Base-by-base conservation (phyloP, 2,113 vertebrate species). In the Cacatua alba region DNA sequence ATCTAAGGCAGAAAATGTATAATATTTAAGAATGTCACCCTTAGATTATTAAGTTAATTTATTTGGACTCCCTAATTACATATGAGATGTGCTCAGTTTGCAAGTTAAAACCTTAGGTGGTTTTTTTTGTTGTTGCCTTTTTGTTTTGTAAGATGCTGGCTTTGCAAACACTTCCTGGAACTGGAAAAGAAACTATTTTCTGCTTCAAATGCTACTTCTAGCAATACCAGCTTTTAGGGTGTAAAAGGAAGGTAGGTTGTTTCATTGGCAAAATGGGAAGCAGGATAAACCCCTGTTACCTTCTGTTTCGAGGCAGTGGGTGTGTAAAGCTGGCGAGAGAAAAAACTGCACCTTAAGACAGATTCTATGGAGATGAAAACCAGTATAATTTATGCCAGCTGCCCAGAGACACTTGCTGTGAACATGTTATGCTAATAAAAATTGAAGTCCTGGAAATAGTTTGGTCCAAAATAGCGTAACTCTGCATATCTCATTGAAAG, bases 11-110 rank as follows among this genome's bases (percentile, higher is more conserved):
- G 52, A 91, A 89, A 35, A 90, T 86, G 78, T 88, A 81, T 83
- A 86, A 80, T 81, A 51, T 95, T 87, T 64, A 88, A 78, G 76
- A 81, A 90, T 75, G 60, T 41, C 72, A 86, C 43, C 68, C 64
- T 83, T 78, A 80, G 72, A 55, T 93, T 90, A 90, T 68, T 75
- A 95, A 83, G 48, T 92, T 94, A 95, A 95, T 96, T 91, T 90
- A 83, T 94, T 88, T 96, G 75, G 2, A 0, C 51, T 88, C 17
- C 20, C 35, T 83, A 90, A 80, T 92, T 92, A 82, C 29, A 20
- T 48, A 67, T n/a, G 48, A 86, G 55, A 83, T 74, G 63, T 95
- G 33, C 39, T 86, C 39, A 81, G 60, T 81, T 92, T 96, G 60
- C 64, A 81, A 93, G 71, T 75, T 83, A 71, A 92, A 93, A 81